Evolutionary conservation across 37 sponge, comb jelly and placozoan genomes (phyloP).

Genomic region (Chondrosia reniformis): DNA sequence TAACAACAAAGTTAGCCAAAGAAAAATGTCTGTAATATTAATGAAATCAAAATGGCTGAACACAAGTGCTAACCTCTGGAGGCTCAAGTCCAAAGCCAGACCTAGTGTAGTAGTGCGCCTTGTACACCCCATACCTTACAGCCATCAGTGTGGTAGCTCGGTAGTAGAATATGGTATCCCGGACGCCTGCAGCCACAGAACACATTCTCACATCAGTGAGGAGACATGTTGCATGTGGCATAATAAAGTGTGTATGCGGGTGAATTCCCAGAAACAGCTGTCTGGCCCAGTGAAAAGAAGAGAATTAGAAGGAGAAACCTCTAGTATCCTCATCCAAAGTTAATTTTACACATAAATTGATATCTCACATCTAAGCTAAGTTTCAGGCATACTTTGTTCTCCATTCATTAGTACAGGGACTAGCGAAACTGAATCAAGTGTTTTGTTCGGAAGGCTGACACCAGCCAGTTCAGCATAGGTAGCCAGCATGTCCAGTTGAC

Average conservation of each 20-base stretch:
- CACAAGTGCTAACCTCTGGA: constrained; percentile 21
- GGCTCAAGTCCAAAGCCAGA: constrained; percentile 27
- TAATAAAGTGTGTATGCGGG: background rate
- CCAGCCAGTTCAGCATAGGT: constrained; percentile 35
- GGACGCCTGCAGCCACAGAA: constrained; percentile 1
- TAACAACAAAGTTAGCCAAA: background rate
- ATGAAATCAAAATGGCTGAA: too few relatives aligned
- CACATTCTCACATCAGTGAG: too few relatives aligned
- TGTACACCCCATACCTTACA: constrained; percentile 29
- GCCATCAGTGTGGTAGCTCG: constrained; percentile 45
- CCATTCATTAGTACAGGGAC: constrained; percentile 17
- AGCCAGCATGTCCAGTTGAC: constrained; percentile 34
- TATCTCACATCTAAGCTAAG: too few relatives aligned
- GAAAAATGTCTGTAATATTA: background rate
- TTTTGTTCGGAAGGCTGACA: constrained; percentile 16
- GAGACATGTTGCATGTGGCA: background rate
- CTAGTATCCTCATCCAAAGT: too few relatives aligned
- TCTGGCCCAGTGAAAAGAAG: too few relatives aligned
- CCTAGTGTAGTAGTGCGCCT: constrained; percentile 42
- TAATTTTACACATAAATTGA: too few relatives aligned
- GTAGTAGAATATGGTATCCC: constrained; percentile 37
- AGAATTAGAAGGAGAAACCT: too few relatives aligned
- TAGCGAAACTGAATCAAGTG: constrained; percentile 33
- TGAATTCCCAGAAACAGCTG: too few relatives aligned
- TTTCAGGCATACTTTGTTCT: background rate